Conservation (phyloP, 1,140 invertebrate species). For the Ips nitidus region DNA sequence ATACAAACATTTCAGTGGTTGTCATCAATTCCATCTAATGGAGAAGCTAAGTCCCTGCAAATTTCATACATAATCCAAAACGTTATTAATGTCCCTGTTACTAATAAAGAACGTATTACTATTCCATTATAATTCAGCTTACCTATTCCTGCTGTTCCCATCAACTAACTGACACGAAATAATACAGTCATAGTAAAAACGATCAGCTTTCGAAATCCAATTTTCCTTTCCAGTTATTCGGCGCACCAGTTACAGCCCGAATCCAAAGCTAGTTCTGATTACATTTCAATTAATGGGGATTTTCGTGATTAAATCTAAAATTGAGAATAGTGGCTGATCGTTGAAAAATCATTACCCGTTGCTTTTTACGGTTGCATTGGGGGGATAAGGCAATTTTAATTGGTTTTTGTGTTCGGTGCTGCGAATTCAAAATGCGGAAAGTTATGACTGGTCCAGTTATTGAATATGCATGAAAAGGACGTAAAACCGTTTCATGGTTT, state of each 20-base stretch:
- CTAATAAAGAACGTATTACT: too few relatives aligned
- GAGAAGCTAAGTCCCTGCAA: too few relatives aligned
- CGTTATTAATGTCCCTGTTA: too few relatives aligned
- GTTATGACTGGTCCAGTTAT: too few relatives aligned
- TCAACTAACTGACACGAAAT: not conserved
- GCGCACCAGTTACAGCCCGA: not conserved
- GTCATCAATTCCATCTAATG: too few relatives aligned
- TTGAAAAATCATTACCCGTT: conserved; percentile 3
- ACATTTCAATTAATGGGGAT: conserved; percentile 8
- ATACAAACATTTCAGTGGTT: too few relatives aligned
- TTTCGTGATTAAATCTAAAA: conserved; percentile 14
- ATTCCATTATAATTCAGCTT: too few relatives aligned
- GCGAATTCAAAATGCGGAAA: too few relatives aligned
- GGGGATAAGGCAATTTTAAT: not conserved
- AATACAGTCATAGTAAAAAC: not conserved
- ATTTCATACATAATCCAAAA: too few relatives aligned
- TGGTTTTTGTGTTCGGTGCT: not conserved
- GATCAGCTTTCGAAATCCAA: conserved; percentile 1
- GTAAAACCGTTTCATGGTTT: too few relatives aligned
- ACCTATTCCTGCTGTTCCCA: too few relatives aligned
- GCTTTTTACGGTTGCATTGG: not conserved
- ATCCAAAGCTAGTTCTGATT: conserved; percentile 8
- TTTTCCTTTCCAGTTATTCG: conserved; percentile 4
- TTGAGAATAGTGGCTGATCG: conserved; percentile 10
- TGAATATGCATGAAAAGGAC: too few relatives aligned